Evolutionary conservation across 2,113 vertebrate species (phyloP).

Genomic region (Eretmochelys imbricata): DNA sequence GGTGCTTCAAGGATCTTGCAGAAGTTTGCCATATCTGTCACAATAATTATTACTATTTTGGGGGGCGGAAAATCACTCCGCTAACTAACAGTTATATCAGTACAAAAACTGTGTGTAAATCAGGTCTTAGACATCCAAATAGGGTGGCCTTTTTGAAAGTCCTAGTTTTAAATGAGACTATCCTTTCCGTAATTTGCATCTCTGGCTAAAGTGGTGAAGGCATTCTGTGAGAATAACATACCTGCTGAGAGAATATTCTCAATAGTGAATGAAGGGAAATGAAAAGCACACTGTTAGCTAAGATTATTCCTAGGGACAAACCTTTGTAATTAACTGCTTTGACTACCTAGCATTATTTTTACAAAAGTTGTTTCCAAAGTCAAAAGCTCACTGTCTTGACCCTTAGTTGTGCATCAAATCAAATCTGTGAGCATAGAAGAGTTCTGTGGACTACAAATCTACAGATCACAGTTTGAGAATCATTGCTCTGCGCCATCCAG

Average conservation of each 20-base stretch:
- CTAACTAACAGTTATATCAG: background rate
- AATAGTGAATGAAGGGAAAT: background rate
- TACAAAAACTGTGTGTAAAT: background rate
- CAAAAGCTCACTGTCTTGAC: background rate
- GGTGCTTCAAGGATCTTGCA: background rate
- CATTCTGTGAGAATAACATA: background rate
- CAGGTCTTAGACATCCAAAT: too few relatives aligned
- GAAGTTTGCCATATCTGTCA: background rate
- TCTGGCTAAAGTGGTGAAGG: accelerated
- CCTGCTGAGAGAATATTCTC: background rate
- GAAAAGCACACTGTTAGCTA: background rate
- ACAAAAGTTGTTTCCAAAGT: background rate
- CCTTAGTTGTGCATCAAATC: background rate
- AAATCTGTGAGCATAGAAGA: background rate
- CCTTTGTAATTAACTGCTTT: background rate
- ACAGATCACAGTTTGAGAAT: background rate
- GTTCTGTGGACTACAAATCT: background rate
- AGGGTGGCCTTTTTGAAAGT: background rate
- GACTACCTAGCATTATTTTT: accelerated
- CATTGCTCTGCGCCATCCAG: background rate
- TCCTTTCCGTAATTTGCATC: background rate
- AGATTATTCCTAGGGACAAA: background rate
- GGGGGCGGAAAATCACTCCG: background rate
- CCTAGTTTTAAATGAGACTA: background rate
- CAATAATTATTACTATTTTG: background rate